Evolutionary conservation across 2,888 invertebrate genomes (phyloP), one percentile per base, ranked within the genome.

Genomic region (Hoplodrina blanda): DNA sequence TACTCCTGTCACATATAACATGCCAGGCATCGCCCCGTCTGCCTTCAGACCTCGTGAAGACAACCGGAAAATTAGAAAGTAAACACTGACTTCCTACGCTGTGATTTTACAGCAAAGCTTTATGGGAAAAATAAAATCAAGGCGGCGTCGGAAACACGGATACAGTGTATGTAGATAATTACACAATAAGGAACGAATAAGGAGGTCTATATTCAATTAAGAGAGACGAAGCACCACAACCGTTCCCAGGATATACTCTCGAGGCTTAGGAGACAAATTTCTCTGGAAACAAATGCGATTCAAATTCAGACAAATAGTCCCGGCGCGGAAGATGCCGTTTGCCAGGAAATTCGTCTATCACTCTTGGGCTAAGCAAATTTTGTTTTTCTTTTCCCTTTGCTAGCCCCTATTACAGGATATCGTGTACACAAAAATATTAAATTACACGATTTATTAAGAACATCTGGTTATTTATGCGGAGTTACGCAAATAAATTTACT

Each of bases 261-360:
- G 90, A 89, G 94, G 93, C 91, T 94, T 94, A 92, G 90, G 94
- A 95, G 95, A 95, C 95, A 94, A 95, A 95, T 95, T 94, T 93
- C 91, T 90, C 90, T 92, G 89, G 91, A 93, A 95, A 95, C 93
- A 95, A 95, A 95, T 95, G 95, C 93, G 94, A 95, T 95, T 95
- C 94, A 95, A 95, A 95, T 95, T 95, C 95, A 95, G 94, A 95
- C 94, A 94, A 95, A 95, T 95, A 94, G 95, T 95, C 95, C 95
- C 95, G 69, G 86, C 86, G 95, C 95, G 95, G 94, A 91, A 91
- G 92, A 88, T 92, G 91, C 93, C 93, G 93, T 93, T 95, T 95
- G 93, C 95, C 92, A 93, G 94, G 92, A 95, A 95, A 96, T 95
- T 94, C 92, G 93, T 94, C 94, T 94, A 95, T 95, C 94, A 95